These are phyloP conservation scores for Hydrophis major DNA, from an alignment of 2,797 vertebrate species.

Conservation along the genomic window DNA sequence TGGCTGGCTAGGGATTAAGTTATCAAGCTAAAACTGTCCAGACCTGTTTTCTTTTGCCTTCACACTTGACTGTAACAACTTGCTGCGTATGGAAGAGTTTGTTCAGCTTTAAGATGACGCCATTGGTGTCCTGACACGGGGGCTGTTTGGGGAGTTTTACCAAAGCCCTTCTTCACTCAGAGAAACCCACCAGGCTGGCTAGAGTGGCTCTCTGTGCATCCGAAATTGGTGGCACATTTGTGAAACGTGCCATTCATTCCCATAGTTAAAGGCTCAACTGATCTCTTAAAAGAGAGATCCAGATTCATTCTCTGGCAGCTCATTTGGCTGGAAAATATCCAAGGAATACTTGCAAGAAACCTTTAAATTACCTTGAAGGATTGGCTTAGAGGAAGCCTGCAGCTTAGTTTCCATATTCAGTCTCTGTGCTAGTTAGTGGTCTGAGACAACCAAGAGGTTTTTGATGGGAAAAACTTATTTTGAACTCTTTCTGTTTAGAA, in stretches of 20 bases:
- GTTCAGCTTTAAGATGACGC: background rate
- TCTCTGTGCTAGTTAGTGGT: too few species aligned
- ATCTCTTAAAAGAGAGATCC: background rate
- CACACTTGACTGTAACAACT: background rate
- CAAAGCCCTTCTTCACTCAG: background rate
- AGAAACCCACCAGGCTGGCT: background rate
- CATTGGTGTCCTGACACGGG: background rate
- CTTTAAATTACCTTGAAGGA: background rate
- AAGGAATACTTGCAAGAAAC: background rate
- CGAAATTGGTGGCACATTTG: background rate
- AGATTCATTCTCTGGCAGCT: background rate
- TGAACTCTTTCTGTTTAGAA: background rate
- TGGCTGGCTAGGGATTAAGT: background rate
- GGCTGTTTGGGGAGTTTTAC: background rate
- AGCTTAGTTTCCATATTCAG: background rate
- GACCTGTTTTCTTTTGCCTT: conserved; percentile 6
- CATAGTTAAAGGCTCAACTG: background rate
- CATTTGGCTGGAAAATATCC: background rate
- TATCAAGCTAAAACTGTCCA: background rate
- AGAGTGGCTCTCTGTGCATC: background rate
- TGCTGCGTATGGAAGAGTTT: background rate
- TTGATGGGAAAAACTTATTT: background rate
- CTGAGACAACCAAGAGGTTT: background rate
- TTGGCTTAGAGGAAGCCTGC: background rate
- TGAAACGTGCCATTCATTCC: background rate